Conservation (phyloP, 2,113 vertebrate genomes). For the Gallinago jamesoni region DNA sequence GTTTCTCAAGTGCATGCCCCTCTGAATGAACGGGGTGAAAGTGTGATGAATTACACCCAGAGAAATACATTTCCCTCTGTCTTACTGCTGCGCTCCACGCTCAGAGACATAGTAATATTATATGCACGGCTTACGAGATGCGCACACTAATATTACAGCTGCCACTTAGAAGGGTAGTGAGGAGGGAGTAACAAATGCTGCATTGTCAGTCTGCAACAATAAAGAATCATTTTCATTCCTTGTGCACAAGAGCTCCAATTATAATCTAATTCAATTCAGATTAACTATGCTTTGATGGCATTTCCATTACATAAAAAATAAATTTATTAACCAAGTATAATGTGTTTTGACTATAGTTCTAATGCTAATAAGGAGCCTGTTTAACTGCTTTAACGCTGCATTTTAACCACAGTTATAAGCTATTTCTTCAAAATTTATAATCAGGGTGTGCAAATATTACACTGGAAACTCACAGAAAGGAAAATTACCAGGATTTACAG, state of each 20-base stretch:
- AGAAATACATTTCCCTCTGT: background rate
- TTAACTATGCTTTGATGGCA: constrained; percentile 80
- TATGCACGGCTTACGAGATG: background rate
- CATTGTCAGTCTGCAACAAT: constrained; percentile 69
- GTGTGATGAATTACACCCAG: background rate
- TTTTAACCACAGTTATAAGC: constrained; percentile 66
- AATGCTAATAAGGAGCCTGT: constrained; percentile 72
- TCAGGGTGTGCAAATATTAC: constrained; percentile 44
- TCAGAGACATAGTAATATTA: background rate
- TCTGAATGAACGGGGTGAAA: background rate
- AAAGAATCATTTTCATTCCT: constrained; percentile 76
- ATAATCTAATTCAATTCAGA: constrained; percentile 81
- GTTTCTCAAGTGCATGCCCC: background rate
- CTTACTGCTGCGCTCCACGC: background rate
- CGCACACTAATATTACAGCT: constrained; percentile 12
- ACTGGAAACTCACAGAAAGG: background rate
- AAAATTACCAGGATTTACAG: constrained; percentile 31
- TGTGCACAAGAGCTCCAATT: constrained; percentile 73
- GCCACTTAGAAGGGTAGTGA: constrained; percentile 36
- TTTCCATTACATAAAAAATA: constrained; percentile 81
- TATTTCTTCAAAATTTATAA: constrained; percentile 59
- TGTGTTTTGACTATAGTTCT: constrained; percentile 77
- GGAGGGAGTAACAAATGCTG: constrained; percentile 57
- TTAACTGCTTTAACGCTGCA: constrained; percentile 69
- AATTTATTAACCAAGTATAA: constrained; percentile 79